Base-by-base conservation (phyloP, 1,140 invertebrate genomes). In the Cydia fagiglandana region DNA sequence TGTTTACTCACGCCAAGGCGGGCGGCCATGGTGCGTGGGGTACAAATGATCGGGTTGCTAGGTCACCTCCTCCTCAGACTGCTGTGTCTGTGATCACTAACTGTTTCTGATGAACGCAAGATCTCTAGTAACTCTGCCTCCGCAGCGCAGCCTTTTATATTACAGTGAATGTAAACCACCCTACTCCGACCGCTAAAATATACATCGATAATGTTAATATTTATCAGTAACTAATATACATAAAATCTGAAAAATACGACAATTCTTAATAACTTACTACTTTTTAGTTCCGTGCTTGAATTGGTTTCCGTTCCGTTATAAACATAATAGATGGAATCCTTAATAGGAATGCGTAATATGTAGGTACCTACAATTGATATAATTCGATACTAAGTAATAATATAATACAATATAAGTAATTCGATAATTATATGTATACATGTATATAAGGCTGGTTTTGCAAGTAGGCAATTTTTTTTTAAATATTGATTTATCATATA, bases 161-260 rank as follows among this genome's bases (percentile, higher is more conserved):
- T 75, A 83, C 83, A 84, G 89, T 89, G 89, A 91, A 89, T 81
- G 89, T 86, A 56, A 81, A 78, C 81, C 79, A 88, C 88, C 88
- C 88, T 89, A 81, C 85, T 82, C 80, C 74, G 10, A 4, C 20
- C 66, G 74, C 17, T 77, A 78, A 80, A 83, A 84, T 76, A 73
- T 78, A 75, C 80, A 81, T 81, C 78, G 77, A 83, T 83, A 80
- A 77, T 41, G 76, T 75, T 70, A 73, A 80, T 76, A 73, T 56
- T 56, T 17, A 56, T 17, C 56, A 24, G 34, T 34, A 34, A 34
- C 0, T 56, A 17, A 1, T 17, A n/a, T 17, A 17, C n/a, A 53
- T 15, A 79, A 73, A 73, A 64, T 50, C 74, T 76, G 10, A 53
- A 61, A 24, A 53, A 53, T 53, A 53, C 5, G 12, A 5, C 3